These are phyloP conservation scores for Enteromius radiatus DNA, from an alignment of 2,797 vertebrate species.

Conservation along the genomic window DNA sequence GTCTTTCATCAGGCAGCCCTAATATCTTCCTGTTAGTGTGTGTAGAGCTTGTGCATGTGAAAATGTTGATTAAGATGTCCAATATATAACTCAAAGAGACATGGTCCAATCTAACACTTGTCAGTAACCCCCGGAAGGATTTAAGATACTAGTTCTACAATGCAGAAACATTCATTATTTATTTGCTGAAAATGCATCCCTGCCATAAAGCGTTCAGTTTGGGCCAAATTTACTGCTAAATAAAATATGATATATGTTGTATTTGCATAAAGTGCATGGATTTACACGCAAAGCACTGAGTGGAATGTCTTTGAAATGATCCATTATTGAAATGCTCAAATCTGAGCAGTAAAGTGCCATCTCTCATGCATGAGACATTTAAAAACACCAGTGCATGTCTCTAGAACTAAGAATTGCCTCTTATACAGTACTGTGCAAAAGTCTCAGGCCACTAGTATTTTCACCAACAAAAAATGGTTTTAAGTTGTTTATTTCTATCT, in stretches of 20 bases:
- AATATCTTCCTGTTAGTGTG: constrained; percentile 53
- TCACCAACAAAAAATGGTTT: too few relatives aligned
- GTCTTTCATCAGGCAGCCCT: constrained; percentile 52
- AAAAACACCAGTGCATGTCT: neutral
- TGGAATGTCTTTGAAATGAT: neutral
- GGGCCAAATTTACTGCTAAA: neutral
- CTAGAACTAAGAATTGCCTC: neutral
- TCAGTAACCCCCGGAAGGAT: neutral
- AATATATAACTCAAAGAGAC: neutral
- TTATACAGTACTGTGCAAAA: neutral
- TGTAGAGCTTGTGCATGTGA: constrained; percentile 14
- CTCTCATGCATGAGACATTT: neutral
- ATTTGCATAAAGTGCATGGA: neutral
- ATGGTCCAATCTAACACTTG: neutral
- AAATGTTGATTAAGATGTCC: neutral
- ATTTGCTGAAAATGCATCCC: neutral
- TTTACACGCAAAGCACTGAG: neutral
- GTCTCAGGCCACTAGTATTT: too few relatives aligned
- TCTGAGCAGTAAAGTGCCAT: too few relatives aligned
- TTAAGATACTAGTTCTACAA: neutral
- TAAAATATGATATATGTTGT: neutral
- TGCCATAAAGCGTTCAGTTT: neutral
- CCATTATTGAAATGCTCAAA: neutral
- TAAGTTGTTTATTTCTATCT: too few relatives aligned
- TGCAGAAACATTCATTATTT: constrained; percentile 15